A percentile compares a stretch with the other conserved stretches of the same genome.
Conservation (phyloP, 2,888 invertebrate genomes). For the Andrena praecox region DNA sequence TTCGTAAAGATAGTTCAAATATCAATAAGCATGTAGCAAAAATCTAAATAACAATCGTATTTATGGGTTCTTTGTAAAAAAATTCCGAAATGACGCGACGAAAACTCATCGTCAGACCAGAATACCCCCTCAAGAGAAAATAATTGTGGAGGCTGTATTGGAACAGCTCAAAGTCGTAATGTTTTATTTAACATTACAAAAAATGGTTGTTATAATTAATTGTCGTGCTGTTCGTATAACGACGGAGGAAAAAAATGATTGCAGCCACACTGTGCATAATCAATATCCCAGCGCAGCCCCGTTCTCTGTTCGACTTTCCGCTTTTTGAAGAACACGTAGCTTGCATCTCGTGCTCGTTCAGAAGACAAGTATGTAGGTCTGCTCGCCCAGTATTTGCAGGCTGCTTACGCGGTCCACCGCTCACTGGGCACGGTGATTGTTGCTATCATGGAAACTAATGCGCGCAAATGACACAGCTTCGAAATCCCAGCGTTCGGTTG, state of each 20-base stretch:
- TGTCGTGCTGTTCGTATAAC: too few species aligned
- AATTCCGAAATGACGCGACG: too few species aligned
- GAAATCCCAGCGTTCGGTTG: conserved; percentile 18
- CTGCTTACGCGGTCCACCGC: conserved; percentile 52
- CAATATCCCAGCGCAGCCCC: neutral
- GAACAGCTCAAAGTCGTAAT: neutral
- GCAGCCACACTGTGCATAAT: neutral
- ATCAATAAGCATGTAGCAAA: too few species aligned
- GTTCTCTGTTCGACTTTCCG: conserved; percentile 1
- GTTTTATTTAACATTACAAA: too few species aligned
- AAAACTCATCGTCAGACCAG: too few species aligned
- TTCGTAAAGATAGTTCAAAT: too few species aligned
- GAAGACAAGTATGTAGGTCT: conserved; percentile 68
- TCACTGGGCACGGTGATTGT: conserved; percentile 60
- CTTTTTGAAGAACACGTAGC: conserved; percentile 16
- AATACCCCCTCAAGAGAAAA: too few species aligned
- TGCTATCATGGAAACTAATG: conserved; percentile 49
- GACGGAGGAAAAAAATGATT: too few species aligned
- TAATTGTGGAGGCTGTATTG: too few species aligned
- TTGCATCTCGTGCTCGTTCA: conserved; percentile 43
- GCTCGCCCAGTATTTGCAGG: conserved; percentile 38
- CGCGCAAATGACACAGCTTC: conserved; percentile 52
- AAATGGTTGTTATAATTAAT: too few species aligned
- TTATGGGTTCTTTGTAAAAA: too few species aligned
- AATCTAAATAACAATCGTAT: too few species aligned